Evolutionary conservation across 2,888 invertebrate species (phyloP), one percentile per base, ranked within the genome.

Genomic region (Folsomia manolachei): DNA sequence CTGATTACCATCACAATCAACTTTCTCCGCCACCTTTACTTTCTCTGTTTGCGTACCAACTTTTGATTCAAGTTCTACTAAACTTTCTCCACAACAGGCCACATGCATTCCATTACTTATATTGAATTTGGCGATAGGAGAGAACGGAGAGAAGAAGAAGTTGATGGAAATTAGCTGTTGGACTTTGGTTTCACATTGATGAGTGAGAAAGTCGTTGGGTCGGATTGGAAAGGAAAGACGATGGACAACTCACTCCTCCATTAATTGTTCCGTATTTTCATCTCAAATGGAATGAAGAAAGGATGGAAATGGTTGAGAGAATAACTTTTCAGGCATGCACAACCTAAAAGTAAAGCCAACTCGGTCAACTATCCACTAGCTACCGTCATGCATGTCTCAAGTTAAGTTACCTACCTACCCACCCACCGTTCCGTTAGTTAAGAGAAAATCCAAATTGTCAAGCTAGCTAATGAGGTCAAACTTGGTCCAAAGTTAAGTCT

Each of bases 401-500:
- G n/a, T n/a, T n/a, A n/a, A n/a, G n/a, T n/a, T n/a, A n/a, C n/a
- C n/a, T n/a, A n/a, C n/a, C n/a, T n/a, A n/a, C n/a, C n/a, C n/a
- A n/a, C n/a, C n/a, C n/a, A n/a, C 39, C 56, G 56, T 56, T 56
- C 56, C 21, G 56, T 56, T 56, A 56, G 56, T 56, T 56, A 56
- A 56, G 56, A 19, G 18, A 7, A 76, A 74, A 72, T 76, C 69
- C 71, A 71, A 72, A 74, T 74, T 74, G 70, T 68, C 74, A 72
- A 61, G 69, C 72, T 76, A 75, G n/a, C 71, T 76, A 76, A 76
- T 74, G 70, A 76, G 73, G 75, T 76, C 75, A 76, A 65, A 69
- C 66, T 70, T 63, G 53, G 64, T 39, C 66, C 60, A 71, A 56
- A 56, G 19, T 56, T 19, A 19, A 19, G 56, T n/a, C n/a, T 21